Base-by-base conservation (phyloP, 2,113 vertebrate species). In the Oenanthe melanoleuca region DNA sequence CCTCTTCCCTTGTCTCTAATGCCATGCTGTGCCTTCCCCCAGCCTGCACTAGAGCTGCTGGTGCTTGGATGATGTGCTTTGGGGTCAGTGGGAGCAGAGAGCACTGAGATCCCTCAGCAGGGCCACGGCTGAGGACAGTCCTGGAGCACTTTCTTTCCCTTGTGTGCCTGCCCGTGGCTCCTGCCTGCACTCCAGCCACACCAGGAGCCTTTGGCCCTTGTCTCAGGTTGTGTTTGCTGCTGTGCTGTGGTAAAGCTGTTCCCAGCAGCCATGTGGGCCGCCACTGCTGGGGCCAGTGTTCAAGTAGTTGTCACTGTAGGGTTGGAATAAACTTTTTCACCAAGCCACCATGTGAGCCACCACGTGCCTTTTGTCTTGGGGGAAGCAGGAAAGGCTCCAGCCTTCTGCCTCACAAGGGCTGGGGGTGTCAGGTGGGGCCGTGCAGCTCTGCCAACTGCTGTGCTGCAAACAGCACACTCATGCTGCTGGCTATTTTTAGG, bases 261-360 rank as follows among this genome's bases (percentile, higher is more conserved):
- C 80, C 89, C 14, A 1, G 91, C 44, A 49, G 89, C 78, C 15
- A 6, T 0, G 23, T 42, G 83, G 64, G 71, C 79, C 75, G 23
- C 17, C 0, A 14, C 83, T 88, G 80, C 95, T 88, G 91, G 83
- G 65, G 69, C 88, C 73, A 86, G 29, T 3, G 4, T 37, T 73
- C n/a, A 22, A 49, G 34, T 81, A 89, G 85, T 38, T 75, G 67
- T 78, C 89, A 95, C 79, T 77, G 74, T 85, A 89, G 72, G 86
- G 75, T 80, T 42, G 75, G 60, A 97, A 96, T 97, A 97, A 96
- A 96, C 74, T 94, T 95, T 95, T 96, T 96, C 95, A 97, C 88
- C 75, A n/a, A 25, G 29, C 64, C 64, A 12, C 31, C 17, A 3
- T 10, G 40, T 28, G 25, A 82, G 40, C 40, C 40, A 37, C 25